Conservation (phyloP, 1,140 invertebrate genomes). For the Nymphalis io region DNA sequence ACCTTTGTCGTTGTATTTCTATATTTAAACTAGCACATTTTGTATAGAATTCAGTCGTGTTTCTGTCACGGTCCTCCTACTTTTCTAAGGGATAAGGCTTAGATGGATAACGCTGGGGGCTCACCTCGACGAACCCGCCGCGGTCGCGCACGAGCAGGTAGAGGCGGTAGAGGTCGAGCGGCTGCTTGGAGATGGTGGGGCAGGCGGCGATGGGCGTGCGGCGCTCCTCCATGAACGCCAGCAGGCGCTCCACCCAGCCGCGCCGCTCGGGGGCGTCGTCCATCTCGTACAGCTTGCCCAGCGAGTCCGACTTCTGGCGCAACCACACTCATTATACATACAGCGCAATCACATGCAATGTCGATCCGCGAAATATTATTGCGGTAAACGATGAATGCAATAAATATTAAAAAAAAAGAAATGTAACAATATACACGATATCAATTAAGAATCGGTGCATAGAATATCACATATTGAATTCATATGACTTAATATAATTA, state of each 20-base stretch:
- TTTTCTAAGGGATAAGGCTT: too few species aligned
- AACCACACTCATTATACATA: slow-evolving; percentile 58
- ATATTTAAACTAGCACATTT: too few species aligned
- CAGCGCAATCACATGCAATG: neutral
- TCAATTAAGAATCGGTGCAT: too few species aligned
- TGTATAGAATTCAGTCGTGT: too few species aligned
- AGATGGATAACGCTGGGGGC: too few species aligned
- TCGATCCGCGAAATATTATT: neutral
- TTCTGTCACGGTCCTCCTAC: too few species aligned
- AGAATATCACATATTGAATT: too few species aligned
- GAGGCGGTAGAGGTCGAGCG: slow-evolving; percentile 97
- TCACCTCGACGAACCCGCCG: slow-evolving; percentile 98
- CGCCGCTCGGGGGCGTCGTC: slow-evolving; percentile 95
- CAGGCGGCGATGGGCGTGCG: slow-evolving; percentile 95
- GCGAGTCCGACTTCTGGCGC: slow-evolving; percentile 91
- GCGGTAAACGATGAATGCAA: neutral
- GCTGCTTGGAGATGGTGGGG: slow-evolving; percentile 98
- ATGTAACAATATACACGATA: too few species aligned
- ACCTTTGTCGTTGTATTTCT: too few species aligned
- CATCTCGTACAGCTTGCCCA: slow-evolving; percentile 97
- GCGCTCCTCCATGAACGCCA: slow-evolving; percentile 96
- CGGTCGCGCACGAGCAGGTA: slow-evolving; percentile 97
- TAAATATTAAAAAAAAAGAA: too few species aligned
- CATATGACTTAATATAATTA: too few species aligned
- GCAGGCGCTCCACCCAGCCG: slow-evolving; percentile 94